Evolutionary conservation across 1,140 invertebrate genomes (phyloP).

Genomic region (Sinonovacula constricta): DNA sequence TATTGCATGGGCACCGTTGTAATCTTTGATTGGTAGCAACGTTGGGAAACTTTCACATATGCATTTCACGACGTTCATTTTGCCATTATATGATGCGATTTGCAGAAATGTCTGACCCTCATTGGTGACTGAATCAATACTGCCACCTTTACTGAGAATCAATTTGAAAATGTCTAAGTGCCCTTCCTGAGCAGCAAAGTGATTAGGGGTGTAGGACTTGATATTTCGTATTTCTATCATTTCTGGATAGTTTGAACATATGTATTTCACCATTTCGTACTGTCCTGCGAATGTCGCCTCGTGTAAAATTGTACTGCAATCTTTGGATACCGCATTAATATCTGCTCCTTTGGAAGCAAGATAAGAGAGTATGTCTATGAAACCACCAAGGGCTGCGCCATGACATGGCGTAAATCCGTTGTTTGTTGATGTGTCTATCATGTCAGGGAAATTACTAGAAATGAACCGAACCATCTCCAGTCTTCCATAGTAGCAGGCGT

Average conservation of each 20-base stretch:
- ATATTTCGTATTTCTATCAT: slow-evolving; percentile 8
- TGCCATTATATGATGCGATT: slow-evolving; percentile 39
- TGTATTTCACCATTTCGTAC: slow-evolving; percentile 8
- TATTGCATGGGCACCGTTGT: slow-evolving; percentile 1
- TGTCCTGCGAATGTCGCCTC: slow-evolving; percentile 26
- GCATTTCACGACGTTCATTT: slow-evolving; percentile 11
- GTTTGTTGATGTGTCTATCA: slow-evolving; percentile 6
- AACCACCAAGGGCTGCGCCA: slow-evolving; percentile 31
- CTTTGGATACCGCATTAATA: neutral
- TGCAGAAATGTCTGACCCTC: slow-evolving; percentile 37
- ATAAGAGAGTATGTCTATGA: slow-evolving; percentile 18
- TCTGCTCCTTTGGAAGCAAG: slow-evolving; percentile 4
- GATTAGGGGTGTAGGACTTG: slow-evolving; percentile 11
- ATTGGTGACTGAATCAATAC: neutral
- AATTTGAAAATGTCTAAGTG: slow-evolving; percentile 15
- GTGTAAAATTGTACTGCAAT: slow-evolving; percentile 27
- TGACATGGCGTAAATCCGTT: slow-evolving; percentile 11
- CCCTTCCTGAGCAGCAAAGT: slow-evolving; percentile 46
- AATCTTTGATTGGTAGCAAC: slow-evolving; percentile 1
- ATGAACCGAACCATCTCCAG: slow-evolving; percentile 27
- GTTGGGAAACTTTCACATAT: slow-evolving; percentile 7
- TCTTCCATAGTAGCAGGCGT: slow-evolving; percentile 29
- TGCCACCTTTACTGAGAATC: neutral
- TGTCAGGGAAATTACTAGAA: neutral
- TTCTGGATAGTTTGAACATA: slow-evolving; percentile 9